A percentile compares a stretch with the other conserved stretches of the same genome.
Conservation (phyloP, 2,113 vertebrate species). For the Rhombomys opimus region DNA sequence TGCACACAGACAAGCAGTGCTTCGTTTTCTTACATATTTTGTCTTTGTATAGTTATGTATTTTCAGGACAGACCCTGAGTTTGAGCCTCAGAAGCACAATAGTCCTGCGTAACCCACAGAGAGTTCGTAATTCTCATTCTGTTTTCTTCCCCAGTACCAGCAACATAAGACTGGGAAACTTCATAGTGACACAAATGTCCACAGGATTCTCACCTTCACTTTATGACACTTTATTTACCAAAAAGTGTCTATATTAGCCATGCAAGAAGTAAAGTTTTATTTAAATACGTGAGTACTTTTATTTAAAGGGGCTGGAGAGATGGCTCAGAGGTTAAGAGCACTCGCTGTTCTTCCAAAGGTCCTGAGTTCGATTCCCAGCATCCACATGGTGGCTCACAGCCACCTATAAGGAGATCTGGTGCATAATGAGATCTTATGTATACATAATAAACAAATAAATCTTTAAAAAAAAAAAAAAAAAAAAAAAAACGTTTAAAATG, state of each 20-base stretch:
- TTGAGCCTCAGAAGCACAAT: not conserved
- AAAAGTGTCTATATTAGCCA: constrained; percentile 5
- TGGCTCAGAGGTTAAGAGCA: too few species aligned
- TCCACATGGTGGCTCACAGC: too few species aligned
- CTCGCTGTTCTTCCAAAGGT: too few species aligned
- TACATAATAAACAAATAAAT: too few species aligned
- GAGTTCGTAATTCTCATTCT: not conserved
- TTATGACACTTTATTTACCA: not conserved
- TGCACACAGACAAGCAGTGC: not conserved
- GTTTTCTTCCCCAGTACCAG: not conserved
- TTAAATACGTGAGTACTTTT: constrained; percentile 9
- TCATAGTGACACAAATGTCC: not conserved
- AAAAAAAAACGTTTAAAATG: not conserved
- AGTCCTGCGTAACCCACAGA: not conserved
- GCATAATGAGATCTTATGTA: too few species aligned
- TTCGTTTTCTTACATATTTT: not conserved
- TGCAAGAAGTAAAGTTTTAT: not conserved
- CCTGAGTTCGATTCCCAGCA: too few species aligned
- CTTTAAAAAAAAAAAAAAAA: too few species aligned
- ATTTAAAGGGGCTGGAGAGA: not conserved
- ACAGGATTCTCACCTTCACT: not conserved
- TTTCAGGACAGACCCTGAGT: not conserved
- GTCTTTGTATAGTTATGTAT: not conserved
- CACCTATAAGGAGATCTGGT: too few species aligned
- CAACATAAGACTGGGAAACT: not conserved